Percentiles rank a stretch among this genome's conserved stretches.
phyloP scores from a whole-genome alignment of 2,113 vertebrate genomes.

The Pedionomus torquatus region DNA sequence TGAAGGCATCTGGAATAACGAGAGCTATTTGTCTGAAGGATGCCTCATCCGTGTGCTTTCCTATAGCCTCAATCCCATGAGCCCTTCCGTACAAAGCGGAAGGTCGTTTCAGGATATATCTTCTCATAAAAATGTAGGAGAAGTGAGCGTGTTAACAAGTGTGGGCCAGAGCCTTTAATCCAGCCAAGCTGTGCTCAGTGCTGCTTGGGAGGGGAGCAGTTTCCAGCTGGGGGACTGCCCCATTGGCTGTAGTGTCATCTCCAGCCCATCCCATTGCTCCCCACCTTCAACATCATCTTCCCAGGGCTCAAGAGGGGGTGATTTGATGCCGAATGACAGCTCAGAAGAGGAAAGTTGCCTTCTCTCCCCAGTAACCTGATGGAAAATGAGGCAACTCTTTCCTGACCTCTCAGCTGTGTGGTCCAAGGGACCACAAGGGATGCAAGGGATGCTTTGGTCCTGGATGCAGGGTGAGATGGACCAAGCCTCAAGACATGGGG shows the following conservation, averaged over 20 bases:
- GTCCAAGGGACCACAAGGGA: not conserved
- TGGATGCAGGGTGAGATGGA: not conserved
- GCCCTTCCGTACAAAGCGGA: not conserved
- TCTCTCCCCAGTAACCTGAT: not conserved
- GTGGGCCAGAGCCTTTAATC: not conserved
- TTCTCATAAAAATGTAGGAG: not conserved
- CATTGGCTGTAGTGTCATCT: not conserved
- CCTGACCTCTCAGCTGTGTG: not conserved
- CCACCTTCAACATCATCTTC: not conserved
- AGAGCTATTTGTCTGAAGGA: constrained; percentile 16
- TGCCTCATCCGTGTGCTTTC: not conserved
- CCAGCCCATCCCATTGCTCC: not conserved
- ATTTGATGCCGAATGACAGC: not conserved
- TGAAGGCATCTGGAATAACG: not conserved
- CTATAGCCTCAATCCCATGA: not conserved
- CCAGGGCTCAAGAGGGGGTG: fast-evolving
- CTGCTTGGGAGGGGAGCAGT: not conserved
- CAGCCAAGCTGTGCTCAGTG: not conserved
- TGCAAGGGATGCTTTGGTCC: fast-evolving
- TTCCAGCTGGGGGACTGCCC: fast-evolving
- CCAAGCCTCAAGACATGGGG: fast-evolving
- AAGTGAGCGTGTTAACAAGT: not conserved
- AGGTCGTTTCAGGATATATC: not conserved
- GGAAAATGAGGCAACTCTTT: not conserved
- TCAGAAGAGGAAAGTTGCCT: not conserved